Evolutionary conservation across 2,797 vertebrate genomes (phyloP).

Genomic region (Ataeniobius toweri): DNA sequence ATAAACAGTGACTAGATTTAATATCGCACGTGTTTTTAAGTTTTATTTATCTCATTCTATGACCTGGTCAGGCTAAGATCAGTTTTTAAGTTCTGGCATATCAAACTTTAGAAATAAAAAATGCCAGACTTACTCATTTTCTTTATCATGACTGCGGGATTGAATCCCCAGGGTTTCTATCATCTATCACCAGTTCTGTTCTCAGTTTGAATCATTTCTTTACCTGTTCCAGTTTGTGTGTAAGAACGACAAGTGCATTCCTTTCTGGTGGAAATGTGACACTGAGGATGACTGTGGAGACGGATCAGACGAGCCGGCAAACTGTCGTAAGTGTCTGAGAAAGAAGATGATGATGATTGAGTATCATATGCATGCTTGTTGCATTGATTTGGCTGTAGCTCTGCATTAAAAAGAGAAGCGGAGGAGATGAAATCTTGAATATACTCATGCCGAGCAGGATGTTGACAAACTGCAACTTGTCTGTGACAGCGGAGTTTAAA

Average conservation of each 20-base stretch:
- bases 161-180: background rate
- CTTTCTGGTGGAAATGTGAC: conserved; percentile 99
- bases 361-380: background rate
- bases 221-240: conserved; percentile 88
- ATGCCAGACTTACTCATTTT: conserved; percentile 15
- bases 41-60: background rate
- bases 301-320: conserved; percentile 90
- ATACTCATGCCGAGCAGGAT: conserved; percentile 79
- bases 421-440: background rate
- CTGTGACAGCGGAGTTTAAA: conserved; percentile 86
- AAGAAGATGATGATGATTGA: background rate
- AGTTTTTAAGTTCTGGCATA: background rate
- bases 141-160: background rate
- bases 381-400: background rate
- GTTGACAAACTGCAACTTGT: conserved; percentile 61
- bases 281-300: conserved; percentile 97
- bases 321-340: conserved; percentile 88
- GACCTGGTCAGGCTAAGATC: background rate
- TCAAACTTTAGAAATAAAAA: background rate
- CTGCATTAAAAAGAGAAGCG: background rate
- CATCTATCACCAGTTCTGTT: conserved; percentile 10
- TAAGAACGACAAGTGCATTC: conserved; percentile 99
- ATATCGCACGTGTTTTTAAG: background rate
- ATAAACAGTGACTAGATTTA: background rate
- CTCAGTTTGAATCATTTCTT: conserved; percentile 19